Base-by-base conservation (phyloP, 2,113 vertebrate genomes). In the Todiramphus chloris region DNA sequence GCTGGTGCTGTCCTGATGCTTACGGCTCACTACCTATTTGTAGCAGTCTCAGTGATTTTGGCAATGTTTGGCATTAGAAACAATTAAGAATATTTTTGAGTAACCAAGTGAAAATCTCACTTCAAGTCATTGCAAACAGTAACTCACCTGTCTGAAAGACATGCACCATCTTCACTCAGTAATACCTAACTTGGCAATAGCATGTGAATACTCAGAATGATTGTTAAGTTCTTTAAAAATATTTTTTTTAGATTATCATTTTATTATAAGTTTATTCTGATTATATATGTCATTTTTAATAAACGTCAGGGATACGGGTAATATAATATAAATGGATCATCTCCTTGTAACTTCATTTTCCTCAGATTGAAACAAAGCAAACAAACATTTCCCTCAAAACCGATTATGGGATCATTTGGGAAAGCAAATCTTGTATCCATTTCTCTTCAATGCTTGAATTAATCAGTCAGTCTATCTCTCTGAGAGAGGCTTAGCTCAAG, bases 171-270 rank as follows among this genome's bases (percentile, higher is more conserved):
- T 63, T 72, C 4, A 3, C 1, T 79, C 19, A 43, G 9, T 67
- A 2, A n/a, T 2, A n/a, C 16, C 27, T 53, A 76, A 43, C 16
- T 69, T 6, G 1, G 19, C 60, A 60, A 10, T 23, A 25, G 24
- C 16, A 50, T 59, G 27, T 28, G 3, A 9, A 8, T 50, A 51
- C 48, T 77, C 41, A 89, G 43, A 93, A 67, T 76, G 27, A 21
- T 62, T n/a, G n/a, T n/a, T 77, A 41, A 66, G 86, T 58, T 74
- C 19, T 74, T 92, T 43, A 43, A 77, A 92, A 70, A 46, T 12
- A 13, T 14, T 59, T 80, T 87, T 59, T 50, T 41, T 51, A 70
- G 41, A 10, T 89, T 83, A 93, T 92, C 2, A 80, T 94, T 96
- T 86, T 3, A 33, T 86, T 94, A 39, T 19, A 37, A 41, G 16